A percentile compares a stretch with the other conserved stretches of the same genome.
Conservation (phyloP, 2,888 invertebrate genomes). For the Saturnia japonica region DNA sequence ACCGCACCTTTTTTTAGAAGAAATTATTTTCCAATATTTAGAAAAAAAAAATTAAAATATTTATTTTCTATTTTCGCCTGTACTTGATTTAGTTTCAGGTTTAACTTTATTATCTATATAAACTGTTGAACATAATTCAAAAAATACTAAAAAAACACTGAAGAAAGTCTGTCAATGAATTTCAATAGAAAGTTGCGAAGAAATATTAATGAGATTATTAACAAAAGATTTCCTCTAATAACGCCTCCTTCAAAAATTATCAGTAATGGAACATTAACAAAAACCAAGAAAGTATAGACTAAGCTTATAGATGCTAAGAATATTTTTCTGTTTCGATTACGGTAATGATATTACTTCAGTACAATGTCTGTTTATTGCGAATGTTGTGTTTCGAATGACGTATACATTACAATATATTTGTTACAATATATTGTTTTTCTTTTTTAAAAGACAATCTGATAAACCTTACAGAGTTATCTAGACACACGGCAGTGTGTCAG, state of each 20-base stretch:
- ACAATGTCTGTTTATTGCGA: constrained; percentile 5
- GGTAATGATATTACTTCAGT: constrained; percentile 6
- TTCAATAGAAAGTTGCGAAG: too few species aligned
- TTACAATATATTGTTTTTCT: not conserved
- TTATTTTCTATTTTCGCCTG: too few species aligned
- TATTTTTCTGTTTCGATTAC: not conserved
- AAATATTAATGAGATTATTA: too few species aligned
- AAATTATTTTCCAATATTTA: not conserved
- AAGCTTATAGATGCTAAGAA: not conserved
- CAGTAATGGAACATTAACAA: not conserved
- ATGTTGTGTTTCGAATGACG: not conserved
- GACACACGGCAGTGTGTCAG: too few species aligned
- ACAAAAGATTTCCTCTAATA: too few species aligned
- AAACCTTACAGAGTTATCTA: not conserved
- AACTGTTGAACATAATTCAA: too few species aligned
- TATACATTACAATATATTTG: constrained; percentile 1
- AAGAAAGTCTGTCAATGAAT: too few species aligned
- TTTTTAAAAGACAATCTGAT: not conserved
- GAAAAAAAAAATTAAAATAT: too few species aligned
- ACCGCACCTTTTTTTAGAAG: not conserved
- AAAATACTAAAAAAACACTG: too few species aligned
- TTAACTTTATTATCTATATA: too few species aligned
- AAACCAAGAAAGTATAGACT: not conserved
- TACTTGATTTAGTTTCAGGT: too few species aligned
- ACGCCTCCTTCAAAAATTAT: too few species aligned